Conservation (phyloP, 37 sponge, comb jelly and placozoan species). For the Crambe crambe region DNA sequence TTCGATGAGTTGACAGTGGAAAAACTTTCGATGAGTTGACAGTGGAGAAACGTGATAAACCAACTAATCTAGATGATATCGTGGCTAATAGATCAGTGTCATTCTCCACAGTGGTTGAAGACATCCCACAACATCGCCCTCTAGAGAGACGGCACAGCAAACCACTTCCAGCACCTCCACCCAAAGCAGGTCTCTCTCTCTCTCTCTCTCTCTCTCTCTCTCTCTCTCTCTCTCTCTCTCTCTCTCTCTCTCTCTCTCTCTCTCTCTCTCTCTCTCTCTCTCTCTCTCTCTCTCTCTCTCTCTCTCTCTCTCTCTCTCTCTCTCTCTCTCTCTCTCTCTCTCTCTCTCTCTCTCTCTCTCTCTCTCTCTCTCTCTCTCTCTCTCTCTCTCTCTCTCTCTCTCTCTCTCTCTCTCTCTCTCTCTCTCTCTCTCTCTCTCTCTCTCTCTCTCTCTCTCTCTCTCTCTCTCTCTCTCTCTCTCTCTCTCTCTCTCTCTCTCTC, state of each 20-base stretch:
- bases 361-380: slow-evolving; percentile 28
- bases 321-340: slow-evolving; percentile 33
- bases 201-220: slow-evolving; percentile 17
- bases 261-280: slow-evolving; percentile 16
- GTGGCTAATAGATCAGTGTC: not conserved
- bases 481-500: slow-evolving; percentile 14
- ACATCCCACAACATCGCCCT: not conserved
- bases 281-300: slow-evolving; percentile 9
- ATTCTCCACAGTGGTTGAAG: not conserved
- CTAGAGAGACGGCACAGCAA: not conserved
- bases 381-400: slow-evolving; percentile 31
- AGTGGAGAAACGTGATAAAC: no score
- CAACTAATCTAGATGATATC: no score
- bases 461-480: slow-evolving; percentile 32
- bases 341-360: slow-evolving; percentile 22
- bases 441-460: slow-evolving; percentile 23
- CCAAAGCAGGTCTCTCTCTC: slow-evolving; percentile 10
- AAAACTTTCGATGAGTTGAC: no score
- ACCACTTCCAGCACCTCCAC: not conserved
- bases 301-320: slow-evolving; percentile 29
- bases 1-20: no score
- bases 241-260: slow-evolving; percentile 25
- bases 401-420: slow-evolving; percentile 26
- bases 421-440: slow-evolving; percentile 16
- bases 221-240: slow-evolving; percentile 23